phyloP scores from a whole-genome alignment of 1,140 invertebrate species.

The Drosophila arawakana region DNA sequence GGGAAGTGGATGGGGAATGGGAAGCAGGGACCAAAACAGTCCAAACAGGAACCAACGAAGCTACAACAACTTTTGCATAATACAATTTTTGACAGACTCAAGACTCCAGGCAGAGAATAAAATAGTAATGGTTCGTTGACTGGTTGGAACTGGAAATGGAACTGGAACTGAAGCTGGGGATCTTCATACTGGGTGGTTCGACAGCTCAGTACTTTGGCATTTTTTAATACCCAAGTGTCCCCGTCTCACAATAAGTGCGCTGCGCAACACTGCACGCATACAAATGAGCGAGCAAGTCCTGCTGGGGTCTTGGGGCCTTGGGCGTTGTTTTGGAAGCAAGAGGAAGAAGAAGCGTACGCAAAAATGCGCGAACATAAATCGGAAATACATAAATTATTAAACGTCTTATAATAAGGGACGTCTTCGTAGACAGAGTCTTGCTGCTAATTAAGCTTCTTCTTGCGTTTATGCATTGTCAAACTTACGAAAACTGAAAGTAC shows the following conservation, averaged over 20 bases:
- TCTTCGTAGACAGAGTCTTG: not conserved
- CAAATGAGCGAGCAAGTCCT: constrained; percentile 61
- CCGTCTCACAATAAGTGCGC: constrained; percentile 77
- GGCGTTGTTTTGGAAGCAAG: constrained; percentile 27
- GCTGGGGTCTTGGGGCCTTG: not conserved
- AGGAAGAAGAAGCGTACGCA: constrained; percentile 44
- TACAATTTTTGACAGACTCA: constrained; percentile 76
- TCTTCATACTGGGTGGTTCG: constrained; percentile 32
- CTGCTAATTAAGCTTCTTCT: constrained; percentile 58
- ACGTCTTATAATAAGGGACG: constrained; percentile 66
- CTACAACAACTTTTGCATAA: constrained; percentile 73
- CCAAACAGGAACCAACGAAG: constrained; percentile 26
- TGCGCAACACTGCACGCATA: constrained; percentile 80
- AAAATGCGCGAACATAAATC: constrained; percentile 77
- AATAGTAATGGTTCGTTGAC: constrained; percentile 79
- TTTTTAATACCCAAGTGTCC: constrained; percentile 82
- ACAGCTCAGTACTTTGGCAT: constrained; percentile 59
- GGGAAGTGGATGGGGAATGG: constrained; percentile 1
- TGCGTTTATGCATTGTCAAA: constrained; percentile 21
- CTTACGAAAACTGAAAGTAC: not conserved
- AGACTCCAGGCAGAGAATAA: constrained; percentile 43
- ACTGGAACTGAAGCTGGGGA: constrained; percentile 8
- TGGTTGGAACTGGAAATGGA: constrained; percentile 39
- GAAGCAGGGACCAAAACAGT: constrained; percentile 18
- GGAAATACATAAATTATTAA: constrained; percentile 83